Conservation (phyloP, 2,888 invertebrate species). For the Drosophila robusta region DNA sequence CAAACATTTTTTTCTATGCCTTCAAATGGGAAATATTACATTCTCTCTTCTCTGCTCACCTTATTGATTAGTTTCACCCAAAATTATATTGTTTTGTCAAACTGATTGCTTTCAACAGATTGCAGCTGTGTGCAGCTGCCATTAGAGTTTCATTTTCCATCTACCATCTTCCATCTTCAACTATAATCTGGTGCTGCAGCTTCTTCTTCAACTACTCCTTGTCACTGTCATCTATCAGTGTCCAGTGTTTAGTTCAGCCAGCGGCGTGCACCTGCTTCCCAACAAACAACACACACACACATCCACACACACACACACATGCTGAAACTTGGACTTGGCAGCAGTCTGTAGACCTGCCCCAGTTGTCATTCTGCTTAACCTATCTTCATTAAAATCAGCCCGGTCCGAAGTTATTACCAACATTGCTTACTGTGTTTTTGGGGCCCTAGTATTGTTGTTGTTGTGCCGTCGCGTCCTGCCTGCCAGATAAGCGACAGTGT, state of each 20-base stretch:
- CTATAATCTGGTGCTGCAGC: constrained; percentile 9
- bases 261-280: constrained; percentile 45
- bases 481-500: constrained; percentile 71
- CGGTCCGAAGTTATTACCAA: constrained; percentile 47
- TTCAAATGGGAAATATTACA: neutral
- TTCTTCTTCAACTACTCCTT: constrained; percentile 38
- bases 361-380: constrained; percentile 58
- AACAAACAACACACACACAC: constrained; percentile 16
- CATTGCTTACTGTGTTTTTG: constrained; percentile 35
- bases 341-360: constrained; percentile 39
- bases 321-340: neutral
- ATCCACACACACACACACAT: constrained; percentile 9
- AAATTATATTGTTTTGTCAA: constrained; percentile 16
- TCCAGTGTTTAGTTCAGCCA: constrained; percentile 36
- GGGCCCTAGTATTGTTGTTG: neutral
- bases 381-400: constrained; percentile 61
- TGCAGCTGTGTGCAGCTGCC: constrained; percentile 43
- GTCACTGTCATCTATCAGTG: constrained; percentile 60
- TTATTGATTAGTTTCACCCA: constrained; percentile 29
- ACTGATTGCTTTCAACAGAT: constrained; percentile 44
- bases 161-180: constrained; percentile 17
- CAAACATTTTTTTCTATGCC: neutral
- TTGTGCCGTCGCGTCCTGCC: constrained; percentile 32
- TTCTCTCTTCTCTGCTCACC: neutral
- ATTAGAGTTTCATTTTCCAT: constrained; percentile 8